Percentiles rank a stretch among this genome's conserved stretches.
These are phyloP conservation scores for Merodon equestris DNA, from an alignment of 2,888 invertebrate species.

Conservation along the genomic window DNA sequence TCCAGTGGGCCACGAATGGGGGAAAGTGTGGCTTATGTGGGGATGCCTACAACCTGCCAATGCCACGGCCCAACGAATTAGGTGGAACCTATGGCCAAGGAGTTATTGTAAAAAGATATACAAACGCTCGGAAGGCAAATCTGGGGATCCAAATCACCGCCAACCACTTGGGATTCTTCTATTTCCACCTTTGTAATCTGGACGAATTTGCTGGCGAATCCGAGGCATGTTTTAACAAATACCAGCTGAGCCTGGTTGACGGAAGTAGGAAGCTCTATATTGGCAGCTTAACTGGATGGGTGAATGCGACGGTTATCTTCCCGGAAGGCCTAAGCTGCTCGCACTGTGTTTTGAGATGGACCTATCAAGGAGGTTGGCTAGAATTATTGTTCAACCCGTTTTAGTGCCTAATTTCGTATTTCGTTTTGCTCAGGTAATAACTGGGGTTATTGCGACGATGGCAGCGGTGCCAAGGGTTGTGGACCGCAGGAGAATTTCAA, in stretches of 20 bases:
- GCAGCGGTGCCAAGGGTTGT: conserved; percentile 78
- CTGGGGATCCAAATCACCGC: conserved; percentile 76
- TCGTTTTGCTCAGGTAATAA: conserved; percentile 76
- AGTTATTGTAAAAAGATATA: conserved; percentile 77
- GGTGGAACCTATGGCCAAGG: conserved; percentile 79
- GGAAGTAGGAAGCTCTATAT: conserved; percentile 72
- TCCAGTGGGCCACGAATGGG: conserved; percentile 76
- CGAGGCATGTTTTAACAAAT: conserved; percentile 80
- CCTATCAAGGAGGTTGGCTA: conserved; percentile 79
- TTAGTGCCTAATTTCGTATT: neutral
- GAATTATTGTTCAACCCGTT: too few species aligned
- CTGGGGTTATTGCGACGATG: conserved; percentile 79
- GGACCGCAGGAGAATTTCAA: conserved; percentile 80
- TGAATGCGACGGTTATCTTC: conserved; percentile 74
- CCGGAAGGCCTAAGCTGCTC: conserved; percentile 79
- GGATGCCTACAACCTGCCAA: conserved; percentile 76
- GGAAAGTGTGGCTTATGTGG: conserved; percentile 80
- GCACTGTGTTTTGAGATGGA: conserved; percentile 82
- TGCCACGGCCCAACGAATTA: conserved; percentile 79
- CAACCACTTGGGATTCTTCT: conserved; percentile 78
- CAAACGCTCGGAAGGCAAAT: conserved; percentile 71
- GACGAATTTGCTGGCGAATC: conserved; percentile 78
- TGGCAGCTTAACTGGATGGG: conserved; percentile 70
- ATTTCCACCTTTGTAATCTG: conserved; percentile 79
- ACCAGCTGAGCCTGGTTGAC: conserved; percentile 75